Evolutionary conservation across 2,797 vertebrate species (phyloP).

Genomic region (Chelon labrosus): DNA sequence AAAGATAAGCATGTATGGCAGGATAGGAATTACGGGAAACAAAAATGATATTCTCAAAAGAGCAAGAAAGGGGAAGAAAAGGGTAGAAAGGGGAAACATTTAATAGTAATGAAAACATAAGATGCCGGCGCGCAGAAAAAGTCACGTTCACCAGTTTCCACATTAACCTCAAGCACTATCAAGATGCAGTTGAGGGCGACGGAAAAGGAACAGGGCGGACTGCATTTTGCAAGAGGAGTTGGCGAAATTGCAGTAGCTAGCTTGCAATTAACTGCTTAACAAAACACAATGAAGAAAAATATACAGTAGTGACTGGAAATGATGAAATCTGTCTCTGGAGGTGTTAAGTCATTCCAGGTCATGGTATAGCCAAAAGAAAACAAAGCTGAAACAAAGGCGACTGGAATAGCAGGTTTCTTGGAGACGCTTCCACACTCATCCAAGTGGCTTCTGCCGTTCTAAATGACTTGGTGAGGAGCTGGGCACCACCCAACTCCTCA

Average conservation of each 20-base stretch:
- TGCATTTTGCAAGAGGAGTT: slow-evolving; percentile 22
- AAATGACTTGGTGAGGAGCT: too few species aligned
- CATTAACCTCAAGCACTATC: slow-evolving; percentile 22
- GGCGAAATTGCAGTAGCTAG: slow-evolving; percentile 5
- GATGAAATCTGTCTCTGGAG: background rate
- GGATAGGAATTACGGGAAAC: slow-evolving; percentile 17
- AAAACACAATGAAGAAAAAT: slow-evolving; percentile 23
- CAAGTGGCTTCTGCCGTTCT: too few species aligned
- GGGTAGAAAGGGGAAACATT: slow-evolving; percentile 27
- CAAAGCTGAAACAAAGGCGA: too few species aligned
- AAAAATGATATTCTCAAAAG: slow-evolving; percentile 39
- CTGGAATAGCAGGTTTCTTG: too few species aligned
- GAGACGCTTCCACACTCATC: too few species aligned
- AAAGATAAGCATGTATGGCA: slow-evolving; percentile 34
- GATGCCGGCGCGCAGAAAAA: slow-evolving; percentile 10
- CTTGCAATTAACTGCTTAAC: slow-evolving; percentile 1
- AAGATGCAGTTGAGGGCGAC: slow-evolving; percentile 20
- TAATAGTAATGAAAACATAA: slow-evolving; percentile 37
- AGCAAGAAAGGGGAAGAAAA: slow-evolving; percentile 28
- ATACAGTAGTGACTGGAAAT: slow-evolving; percentile 1
- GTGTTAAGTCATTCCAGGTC: too few species aligned
- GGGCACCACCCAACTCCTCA: too few species aligned
- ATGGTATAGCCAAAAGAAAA: too few species aligned
- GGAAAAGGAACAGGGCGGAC: slow-evolving; percentile 30
- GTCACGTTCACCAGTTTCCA: background rate